A percentile compares a stretch with the other conserved stretches of the same genome.
phyloP scores from a whole-genome alignment of 2,113 vertebrate species.

The Macaca mulatta region DNA sequence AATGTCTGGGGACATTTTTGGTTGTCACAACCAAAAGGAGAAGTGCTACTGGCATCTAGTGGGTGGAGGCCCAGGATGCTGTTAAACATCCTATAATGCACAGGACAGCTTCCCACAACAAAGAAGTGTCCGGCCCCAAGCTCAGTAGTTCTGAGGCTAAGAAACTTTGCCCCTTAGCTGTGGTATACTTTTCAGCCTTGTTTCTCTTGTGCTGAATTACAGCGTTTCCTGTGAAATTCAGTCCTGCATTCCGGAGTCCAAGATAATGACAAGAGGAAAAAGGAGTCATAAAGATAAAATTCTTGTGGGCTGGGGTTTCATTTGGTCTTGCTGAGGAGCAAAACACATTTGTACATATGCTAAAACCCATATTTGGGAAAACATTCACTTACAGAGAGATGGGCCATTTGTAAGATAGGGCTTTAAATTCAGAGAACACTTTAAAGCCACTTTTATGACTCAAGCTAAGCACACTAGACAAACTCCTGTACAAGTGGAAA shows the following conservation, averaged over 20 bases:
- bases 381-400: constrained; percentile 26
- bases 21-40: neutral
- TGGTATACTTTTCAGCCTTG: neutral
- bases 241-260: constrained; percentile 46
- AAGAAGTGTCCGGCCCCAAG: neutral
- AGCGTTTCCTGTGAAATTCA: constrained; percentile 47
- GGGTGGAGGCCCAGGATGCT: neutral
- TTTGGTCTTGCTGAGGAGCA: constrained; percentile 46
- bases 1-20: neutral
- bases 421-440: constrained; percentile 46
- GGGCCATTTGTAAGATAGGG: neutral
- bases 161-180: neutral
- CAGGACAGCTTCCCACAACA: neutral
- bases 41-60: neutral
- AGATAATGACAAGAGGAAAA: constrained; percentile 69
- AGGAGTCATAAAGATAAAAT: constrained; percentile 58
- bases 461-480: constrained; percentile 24
- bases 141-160: neutral
- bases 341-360: constrained; percentile 34
- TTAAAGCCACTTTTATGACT: neutral
- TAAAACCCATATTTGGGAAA: constrained; percentile 65
- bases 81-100: neutral
- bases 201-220: constrained; percentile 22
- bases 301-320: constrained; percentile 53
- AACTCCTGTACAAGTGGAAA: constrained; percentile 15